Percentiles rank a stretch among this genome's conserved stretches.
Evolutionary conservation across 2,888 invertebrate species (phyloP).

Genomic region (Brachypalpus laphriformis): DNA sequence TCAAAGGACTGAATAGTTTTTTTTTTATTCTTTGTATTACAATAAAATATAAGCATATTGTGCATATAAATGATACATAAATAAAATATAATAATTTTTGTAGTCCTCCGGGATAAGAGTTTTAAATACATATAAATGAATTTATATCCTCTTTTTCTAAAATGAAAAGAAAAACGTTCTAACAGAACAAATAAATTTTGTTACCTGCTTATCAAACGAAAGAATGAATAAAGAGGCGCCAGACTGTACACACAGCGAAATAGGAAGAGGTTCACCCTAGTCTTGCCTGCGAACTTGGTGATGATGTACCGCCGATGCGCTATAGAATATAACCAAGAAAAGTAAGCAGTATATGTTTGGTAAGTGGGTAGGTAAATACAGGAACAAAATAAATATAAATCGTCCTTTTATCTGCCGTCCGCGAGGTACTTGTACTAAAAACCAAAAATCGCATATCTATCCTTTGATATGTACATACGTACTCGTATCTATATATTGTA

Average conservation of each 20-base stretch:
- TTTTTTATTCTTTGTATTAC: too few relatives aligned
- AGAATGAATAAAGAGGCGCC: not conserved
- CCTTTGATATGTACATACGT: not conserved
- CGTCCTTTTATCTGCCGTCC: not conserved
- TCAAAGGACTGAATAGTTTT: too few relatives aligned
- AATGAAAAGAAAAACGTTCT: not conserved
- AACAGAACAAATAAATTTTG: constrained; percentile 2
- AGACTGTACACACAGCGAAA: not conserved
- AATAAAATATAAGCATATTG: too few relatives aligned
- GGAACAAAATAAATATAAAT: not conserved
- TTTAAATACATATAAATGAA: not conserved
- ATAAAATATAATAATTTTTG: too few relatives aligned
- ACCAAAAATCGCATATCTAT: not conserved
- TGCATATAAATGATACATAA: too few relatives aligned
- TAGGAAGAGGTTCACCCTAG: not conserved
- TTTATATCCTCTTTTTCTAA: not conserved
- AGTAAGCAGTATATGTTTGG: constrained; percentile 3
- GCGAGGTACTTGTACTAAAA: not conserved
- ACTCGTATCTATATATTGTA: too few relatives aligned
- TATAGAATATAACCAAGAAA: not conserved
- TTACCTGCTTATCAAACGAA: not conserved
- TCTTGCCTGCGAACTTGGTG: not conserved
- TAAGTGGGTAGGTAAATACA: too few relatives aligned
- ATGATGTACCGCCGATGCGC: not conserved
- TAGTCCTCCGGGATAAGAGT: not conserved